Conservation (phyloP, 2,888 invertebrate species). For the Oithona nana region DNA sequence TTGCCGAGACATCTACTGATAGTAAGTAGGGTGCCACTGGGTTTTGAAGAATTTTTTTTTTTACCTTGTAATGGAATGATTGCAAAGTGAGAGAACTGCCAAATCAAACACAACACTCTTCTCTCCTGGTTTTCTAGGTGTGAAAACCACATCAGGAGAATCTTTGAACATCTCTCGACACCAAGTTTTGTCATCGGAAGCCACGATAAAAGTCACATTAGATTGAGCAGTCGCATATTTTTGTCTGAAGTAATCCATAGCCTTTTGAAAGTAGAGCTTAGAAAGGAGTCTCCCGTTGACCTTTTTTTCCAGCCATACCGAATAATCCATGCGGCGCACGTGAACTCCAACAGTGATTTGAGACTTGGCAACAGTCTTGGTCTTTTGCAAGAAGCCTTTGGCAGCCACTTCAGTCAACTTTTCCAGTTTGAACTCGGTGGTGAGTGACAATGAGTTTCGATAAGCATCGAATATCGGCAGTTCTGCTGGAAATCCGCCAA, state of each 20-base stretch:
- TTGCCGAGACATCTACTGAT: no score
- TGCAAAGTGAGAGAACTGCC: background rate
- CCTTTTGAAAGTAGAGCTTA: background rate
- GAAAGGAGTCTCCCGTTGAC: background rate
- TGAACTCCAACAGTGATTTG: background rate
- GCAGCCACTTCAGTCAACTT: background rate
- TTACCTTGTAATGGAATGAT: background rate
- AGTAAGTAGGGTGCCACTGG: background rate
- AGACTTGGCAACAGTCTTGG: background rate
- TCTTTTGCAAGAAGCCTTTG: background rate
- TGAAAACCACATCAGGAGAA: background rate
- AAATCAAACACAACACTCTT: background rate
- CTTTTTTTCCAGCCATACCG: background rate
- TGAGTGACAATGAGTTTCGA: background rate
- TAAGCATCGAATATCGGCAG: background rate
- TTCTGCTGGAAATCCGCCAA: background rate
- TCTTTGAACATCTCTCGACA: background rate
- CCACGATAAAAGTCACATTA: background rate
- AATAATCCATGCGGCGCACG: background rate
- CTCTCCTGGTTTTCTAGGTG: background rate
- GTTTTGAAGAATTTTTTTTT: background rate
- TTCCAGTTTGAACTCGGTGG: background rate
- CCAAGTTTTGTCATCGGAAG: background rate
- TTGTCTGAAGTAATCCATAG: background rate
- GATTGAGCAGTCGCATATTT: background rate